Conservation (phyloP, 1,140 invertebrate species). For the Episyrphus balteatus region DNA sequence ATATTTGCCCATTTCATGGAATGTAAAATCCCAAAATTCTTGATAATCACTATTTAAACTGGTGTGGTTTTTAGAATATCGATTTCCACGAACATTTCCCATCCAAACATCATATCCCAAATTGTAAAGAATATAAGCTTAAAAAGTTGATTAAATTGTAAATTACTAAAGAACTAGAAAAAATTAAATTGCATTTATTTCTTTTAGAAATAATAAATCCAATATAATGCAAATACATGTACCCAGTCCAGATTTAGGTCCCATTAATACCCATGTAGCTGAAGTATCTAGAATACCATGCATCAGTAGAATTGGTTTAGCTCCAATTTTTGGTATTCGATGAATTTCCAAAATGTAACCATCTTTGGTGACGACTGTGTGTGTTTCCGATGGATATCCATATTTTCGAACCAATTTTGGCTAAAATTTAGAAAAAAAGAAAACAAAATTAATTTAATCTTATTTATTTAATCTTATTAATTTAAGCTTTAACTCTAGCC, state of each 20-base stretch:
- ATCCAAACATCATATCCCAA: slow-evolving; percentile 65
- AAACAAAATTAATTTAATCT: background rate
- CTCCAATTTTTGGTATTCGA: slow-evolving; percentile 38
- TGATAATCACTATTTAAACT: slow-evolving; percentile 44
- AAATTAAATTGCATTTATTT: too few relatives aligned
- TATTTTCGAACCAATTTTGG: slow-evolving; percentile 40
- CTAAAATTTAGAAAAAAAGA: slow-evolving; percentile 8
- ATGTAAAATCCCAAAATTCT: slow-evolving; percentile 67
- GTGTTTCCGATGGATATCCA: slow-evolving; percentile 48
- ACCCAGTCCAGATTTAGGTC: slow-evolving; percentile 47
- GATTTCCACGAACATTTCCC: slow-evolving; percentile 57
- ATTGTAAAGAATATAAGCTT: slow-evolving; percentile 38
- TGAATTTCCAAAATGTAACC: slow-evolving; percentile 45
- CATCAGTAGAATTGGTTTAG: slow-evolving; percentile 41
- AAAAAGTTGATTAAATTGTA: slow-evolving; percentile 5
- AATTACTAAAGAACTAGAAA: background rate
- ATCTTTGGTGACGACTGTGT: slow-evolving; percentile 41
- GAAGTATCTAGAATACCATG: slow-evolving; percentile 65
- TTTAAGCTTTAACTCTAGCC: too few relatives aligned
- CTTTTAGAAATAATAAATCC: background rate
- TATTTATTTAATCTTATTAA: too few relatives aligned
- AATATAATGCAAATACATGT: background rate
- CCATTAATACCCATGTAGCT: slow-evolving; percentile 61
- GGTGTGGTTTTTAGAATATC: slow-evolving; percentile 48
- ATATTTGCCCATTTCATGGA: slow-evolving; percentile 65